Evolutionary conservation across 2,888 invertebrate species (phyloP), one percentile per base, ranked within the genome.

Genomic region (Crocallis elinguaria): DNA sequence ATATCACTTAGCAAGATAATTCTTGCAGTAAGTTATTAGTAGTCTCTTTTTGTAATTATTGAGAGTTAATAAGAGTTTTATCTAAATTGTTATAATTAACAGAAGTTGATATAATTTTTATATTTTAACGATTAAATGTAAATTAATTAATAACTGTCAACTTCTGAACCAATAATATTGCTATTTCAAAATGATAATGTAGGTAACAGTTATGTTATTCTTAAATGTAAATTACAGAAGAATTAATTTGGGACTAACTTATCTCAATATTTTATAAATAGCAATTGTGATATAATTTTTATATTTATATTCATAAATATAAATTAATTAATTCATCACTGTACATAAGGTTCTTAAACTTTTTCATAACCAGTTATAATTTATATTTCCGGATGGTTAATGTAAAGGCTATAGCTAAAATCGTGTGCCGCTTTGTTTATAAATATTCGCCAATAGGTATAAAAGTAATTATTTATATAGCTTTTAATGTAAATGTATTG

Each of bases 381-480:
- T 35, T 44, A 14, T 36, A 25, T 35, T 44, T 11, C 17, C 1
- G n/a, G n/a, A 44, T 43, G 12, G 32, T 32, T n/a, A 32, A 43
- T 32, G 23, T 21, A 23, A 43, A 29, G 21, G 0, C 9, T 29
- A 29, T 27, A 13, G 29, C 37, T 8, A 8, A 37, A 41, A 14
- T 35, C 9, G 32, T 35, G 32, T 27, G 33, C 9, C 39, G 32
- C 30, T 43, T 43, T 3, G 17, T 23, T 27, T 25, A 38, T n/a
- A n/a, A n/a, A n/a, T n/a, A n/a, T 12, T 13, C 33, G 21, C 8
- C 13, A 7, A 14, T 21, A 30, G 12, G 7, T 41, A 19, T 9
- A 16, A 29, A 35, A 52, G 41, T 29, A 41, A 52, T 39, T 41
- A 27, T 46, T 41, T 52, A 35, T 52, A 46, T 46, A 45, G 21